These are phyloP conservation scores for Pristiophorus japonicus DNA, from an alignment of 2,113 vertebrate species.

Conservation along the genomic window DNA sequence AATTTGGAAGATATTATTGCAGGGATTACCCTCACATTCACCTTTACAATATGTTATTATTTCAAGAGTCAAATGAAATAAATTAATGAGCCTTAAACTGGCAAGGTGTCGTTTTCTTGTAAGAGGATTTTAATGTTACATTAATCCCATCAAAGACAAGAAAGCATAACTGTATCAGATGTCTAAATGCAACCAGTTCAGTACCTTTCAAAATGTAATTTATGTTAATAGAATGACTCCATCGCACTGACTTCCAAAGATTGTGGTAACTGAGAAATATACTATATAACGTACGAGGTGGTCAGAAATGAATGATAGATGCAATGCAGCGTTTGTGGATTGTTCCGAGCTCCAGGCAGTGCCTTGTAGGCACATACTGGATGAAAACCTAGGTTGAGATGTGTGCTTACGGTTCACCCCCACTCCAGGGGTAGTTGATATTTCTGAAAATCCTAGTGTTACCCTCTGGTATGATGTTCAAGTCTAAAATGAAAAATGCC, in stretches of 20 bases:
- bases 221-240: not conserved
- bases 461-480: not conserved
- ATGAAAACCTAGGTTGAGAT: not conserved
- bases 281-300: not conserved
- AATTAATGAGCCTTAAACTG: slow-evolving; percentile 26
- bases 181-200: not conserved
- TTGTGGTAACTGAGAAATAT: not conserved
- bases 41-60: not conserved
- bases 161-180: not conserved
- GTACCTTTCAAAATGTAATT: slow-evolving; percentile 5
- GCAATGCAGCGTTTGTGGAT: not conserved
- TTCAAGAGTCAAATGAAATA: slow-evolving; percentile 28
- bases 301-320: not conserved
- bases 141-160: slow-evolving; percentile 25
- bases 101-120: slow-evolving; percentile 15
- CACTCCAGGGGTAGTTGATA: not conserved
- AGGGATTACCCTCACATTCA: not conserved
- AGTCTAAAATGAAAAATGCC: not conserved
- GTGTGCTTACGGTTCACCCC: not conserved
- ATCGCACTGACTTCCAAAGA: not conserved
- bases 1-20: not conserved
- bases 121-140: not conserved
- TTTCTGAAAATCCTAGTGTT: not conserved
- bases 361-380: not conserved
- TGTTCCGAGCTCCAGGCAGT: not conserved